Evolutionary conservation across 2,113 vertebrate species (phyloP), one percentile per base, ranked within the genome.

Genomic region (Tamias sibiricus): DNA sequence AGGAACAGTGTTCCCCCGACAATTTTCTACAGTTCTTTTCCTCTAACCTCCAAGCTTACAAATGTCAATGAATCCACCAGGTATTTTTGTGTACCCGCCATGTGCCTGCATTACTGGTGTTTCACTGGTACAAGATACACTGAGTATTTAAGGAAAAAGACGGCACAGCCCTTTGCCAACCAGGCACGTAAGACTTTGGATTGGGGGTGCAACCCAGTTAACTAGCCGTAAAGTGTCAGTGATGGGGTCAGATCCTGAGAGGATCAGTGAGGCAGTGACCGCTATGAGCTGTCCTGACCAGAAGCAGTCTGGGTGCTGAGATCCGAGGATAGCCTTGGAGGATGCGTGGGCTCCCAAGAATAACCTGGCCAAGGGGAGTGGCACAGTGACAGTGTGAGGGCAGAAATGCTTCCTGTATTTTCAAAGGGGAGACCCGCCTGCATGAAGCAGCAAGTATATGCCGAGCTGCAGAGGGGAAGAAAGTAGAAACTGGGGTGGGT

Each of bases 1-100:
- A 97, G 97, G 98, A 98, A 97, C 96, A 97, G 96, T 87, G 96
- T 91, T 87, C 97, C 96, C 98, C 77, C 12, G 96, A 71, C 97
- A 92, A 87, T 77, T 81, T 94, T 96, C 93, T 91, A 96, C 72
- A 7, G 95, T 97, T 97, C 84, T 97, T 98, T 96, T 90, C 66
- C 87, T 97, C 90, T 93, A 75, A 83, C 91, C 97, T 97, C 96
- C 89, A 91, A 91, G 91, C 87, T 97, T 91, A 92, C 59, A 97
- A 37, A 72, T 2, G 40, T 79, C 74, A 52, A 42, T 13, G 54
- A 71, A 71, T 49, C 40, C 42, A 71, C 26, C 13, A 93, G 40
- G 57, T 86, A 42, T 44, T 28, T 57, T 44, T 30, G 54, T 66
- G 47, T 26, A 8, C 68, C 89, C 74, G 47, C 32, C 57, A 62